These are phyloP conservation scores for Odontesthes bonariensis DNA, from an alignment of 2,113 vertebrate genomes.

Conservation along the genomic window DNA sequence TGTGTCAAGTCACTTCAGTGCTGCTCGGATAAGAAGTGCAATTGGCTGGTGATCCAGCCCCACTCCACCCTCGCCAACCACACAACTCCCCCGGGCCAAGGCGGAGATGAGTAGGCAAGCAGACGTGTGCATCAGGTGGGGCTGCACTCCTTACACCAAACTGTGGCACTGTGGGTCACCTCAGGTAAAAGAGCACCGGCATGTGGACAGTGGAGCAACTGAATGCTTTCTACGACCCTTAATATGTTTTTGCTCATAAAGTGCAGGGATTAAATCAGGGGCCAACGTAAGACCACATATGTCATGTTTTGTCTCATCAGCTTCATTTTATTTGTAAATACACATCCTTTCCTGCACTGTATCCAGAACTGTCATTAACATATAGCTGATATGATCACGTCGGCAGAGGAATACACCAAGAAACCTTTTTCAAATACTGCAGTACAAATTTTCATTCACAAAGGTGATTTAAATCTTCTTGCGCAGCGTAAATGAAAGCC, in stretches of 20 bases:
- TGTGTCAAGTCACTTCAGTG: conserved; percentile 69
- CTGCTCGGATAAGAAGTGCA: conserved; percentile 39
- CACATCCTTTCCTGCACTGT: too few relatives aligned
- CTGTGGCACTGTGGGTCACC: conserved; percentile 14
- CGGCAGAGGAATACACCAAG: neutral
- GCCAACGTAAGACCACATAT: too few relatives aligned
- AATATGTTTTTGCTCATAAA: neutral
- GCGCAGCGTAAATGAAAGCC: neutral
- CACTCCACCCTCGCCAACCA: conserved; percentile 44
- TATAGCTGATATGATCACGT: neutral
- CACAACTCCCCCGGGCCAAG: conserved; percentile 31
- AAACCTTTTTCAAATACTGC: neutral
- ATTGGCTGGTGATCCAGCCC: conserved; percentile 60
- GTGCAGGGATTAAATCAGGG: too few relatives aligned
- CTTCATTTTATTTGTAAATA: too few relatives aligned
- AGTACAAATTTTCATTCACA: neutral
- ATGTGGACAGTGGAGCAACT: conserved; percentile 25
- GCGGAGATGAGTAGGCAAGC: conserved; percentile 54
- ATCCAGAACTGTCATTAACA: neutral
- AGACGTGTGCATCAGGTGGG: conserved; percentile 68
- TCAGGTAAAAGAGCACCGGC: conserved; percentile 54
- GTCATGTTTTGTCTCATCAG: too few relatives aligned
- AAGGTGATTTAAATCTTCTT: neutral
- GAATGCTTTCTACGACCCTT: conserved; percentile 27
- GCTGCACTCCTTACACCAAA: conserved; percentile 28